Base-by-base conservation (phyloP, 2,113 vertebrate species). In the Thryonomys swinderianus region DNA sequence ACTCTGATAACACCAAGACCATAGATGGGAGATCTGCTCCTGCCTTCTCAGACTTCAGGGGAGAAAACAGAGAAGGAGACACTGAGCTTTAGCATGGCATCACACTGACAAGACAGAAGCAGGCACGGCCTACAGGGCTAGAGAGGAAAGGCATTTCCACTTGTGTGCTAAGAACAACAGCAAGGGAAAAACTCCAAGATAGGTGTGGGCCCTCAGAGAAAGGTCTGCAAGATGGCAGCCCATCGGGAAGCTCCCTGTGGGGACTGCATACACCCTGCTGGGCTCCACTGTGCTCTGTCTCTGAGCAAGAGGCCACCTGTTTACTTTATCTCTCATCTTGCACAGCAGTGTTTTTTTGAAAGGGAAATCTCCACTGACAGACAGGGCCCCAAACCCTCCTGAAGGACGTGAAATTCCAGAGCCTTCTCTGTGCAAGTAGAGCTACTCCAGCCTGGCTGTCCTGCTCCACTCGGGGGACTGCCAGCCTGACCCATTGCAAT, bases 401-500 rank as follows among this genome's bases (percentile, higher is more conserved):
- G 62, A 79, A 57, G 79, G 34, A 30, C 64, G 84, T 3, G 6
- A 8, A 13, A 71, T 12, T 2, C 55, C 8, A 20, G 20, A 55
- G 16, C 0, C 79, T 21, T 37, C 40, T 16, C 25, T n/a, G 32
- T 18, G 84, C 84, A 86, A 62, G 74, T 18, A 10, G 12, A 34
- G 5, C 23, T 17, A 51, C 0, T 1, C 13, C 45, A 0, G 0
- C 42, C 4, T 30, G 34, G 86, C 69, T 78, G 16, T 53, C 92
- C 66, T 66, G 25, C 85, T 91, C 84, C 81, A 55, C 62, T 30
- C 0, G 0, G 64, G 10, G 90, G 80, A 32, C 12, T 3, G 14
- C n/a, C 53, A 93, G 40, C 0, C 0, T 73, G 11, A 51, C 20
- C 40, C 3, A 0, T 48, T 53, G 30, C 5, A n/a, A 12, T 4